These are phyloP conservation scores for Apis cerana DNA, from an alignment of 1,140 invertebrate species.

Conservation along the genomic window DNA sequence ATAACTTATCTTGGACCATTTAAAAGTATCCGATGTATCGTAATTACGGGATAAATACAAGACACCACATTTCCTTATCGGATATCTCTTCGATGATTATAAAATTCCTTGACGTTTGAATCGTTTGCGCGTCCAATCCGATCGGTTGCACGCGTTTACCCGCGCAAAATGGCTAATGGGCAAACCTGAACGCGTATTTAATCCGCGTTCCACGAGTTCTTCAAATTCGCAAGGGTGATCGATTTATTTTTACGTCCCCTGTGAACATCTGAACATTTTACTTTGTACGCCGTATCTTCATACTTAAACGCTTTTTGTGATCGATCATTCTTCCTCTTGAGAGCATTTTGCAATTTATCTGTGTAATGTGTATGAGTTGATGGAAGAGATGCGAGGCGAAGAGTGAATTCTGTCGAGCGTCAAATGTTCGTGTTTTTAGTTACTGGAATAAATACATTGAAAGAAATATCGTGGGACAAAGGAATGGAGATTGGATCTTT, in stretches of 20 bases:
- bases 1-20: slow-evolving; percentile 31
- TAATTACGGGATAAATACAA: slow-evolving; percentile 36
- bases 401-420: background rate
- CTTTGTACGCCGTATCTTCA: background rate
- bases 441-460: background rate
- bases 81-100: slow-evolving; percentile 27
- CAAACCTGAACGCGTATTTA: slow-evolving; percentile 21
- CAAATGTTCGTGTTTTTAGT: background rate
- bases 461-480: background rate
- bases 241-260: slow-evolving; percentile 2
- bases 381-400: background rate
- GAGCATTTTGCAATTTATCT: background rate
- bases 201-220: slow-evolving; percentile 8
- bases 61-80: slow-evolving; percentile 16
- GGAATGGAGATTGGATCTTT: background rate
- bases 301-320: background rate
- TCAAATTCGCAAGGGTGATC: slow-evolving; percentile 6
- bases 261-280: background rate
- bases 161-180: slow-evolving; percentile 17
- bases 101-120: slow-evolving; percentile 47
- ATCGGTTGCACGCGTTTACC: slow-evolving; percentile 14
- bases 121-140: background rate
- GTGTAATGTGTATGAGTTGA: background rate
- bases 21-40: slow-evolving; percentile 35
- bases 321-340: background rate